These are phyloP conservation scores for Drosophila nr. perissopoda DNA, from an alignment of 2,888 invertebrate genomes.

Conservation along the genomic window DNA sequence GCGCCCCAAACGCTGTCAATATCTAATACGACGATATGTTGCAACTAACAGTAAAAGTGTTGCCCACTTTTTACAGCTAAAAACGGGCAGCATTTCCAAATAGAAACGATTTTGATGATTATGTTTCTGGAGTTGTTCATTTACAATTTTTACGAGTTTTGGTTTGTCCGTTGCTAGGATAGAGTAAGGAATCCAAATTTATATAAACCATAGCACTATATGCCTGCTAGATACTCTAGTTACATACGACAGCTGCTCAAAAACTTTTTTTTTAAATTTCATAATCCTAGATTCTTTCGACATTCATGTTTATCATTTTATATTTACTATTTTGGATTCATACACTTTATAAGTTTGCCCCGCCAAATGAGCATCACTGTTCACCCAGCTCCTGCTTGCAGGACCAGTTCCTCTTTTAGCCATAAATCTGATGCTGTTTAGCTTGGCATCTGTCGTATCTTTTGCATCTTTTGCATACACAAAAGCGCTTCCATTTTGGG, in stretches of 20 bases:
- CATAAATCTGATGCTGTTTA: slow-evolving; percentile 76
- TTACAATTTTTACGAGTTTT: neutral
- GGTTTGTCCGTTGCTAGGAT: too few species aligned
- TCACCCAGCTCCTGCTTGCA: slow-evolving; percentile 10
- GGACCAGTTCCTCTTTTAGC: slow-evolving; percentile 43
- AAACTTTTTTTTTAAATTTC: neutral
- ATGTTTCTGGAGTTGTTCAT: neutral
- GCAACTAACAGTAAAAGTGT: slow-evolving; percentile 1
- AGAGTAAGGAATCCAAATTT: neutral
- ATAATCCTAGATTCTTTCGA: neutral
- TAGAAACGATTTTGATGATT: neutral
- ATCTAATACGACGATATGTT: slow-evolving; percentile 51
- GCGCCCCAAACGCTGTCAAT: slow-evolving; percentile 40
- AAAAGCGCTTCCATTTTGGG: slow-evolving; percentile 32
- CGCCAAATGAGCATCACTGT: neutral
- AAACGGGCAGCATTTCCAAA: neutral
- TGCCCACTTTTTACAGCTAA: neutral
- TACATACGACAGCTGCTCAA: neutral
- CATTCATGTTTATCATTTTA: neutral
- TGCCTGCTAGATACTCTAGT: neutral
- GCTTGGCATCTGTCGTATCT: slow-evolving; percentile 39
- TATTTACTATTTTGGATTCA: too few species aligned
- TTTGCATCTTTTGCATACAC: slow-evolving; percentile 34
- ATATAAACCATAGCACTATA: neutral
- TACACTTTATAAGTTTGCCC: neutral